phyloP scores from a whole-genome alignment of 53 echinoderm and acorn worm species.

The Astropecten irregularis region DNA sequence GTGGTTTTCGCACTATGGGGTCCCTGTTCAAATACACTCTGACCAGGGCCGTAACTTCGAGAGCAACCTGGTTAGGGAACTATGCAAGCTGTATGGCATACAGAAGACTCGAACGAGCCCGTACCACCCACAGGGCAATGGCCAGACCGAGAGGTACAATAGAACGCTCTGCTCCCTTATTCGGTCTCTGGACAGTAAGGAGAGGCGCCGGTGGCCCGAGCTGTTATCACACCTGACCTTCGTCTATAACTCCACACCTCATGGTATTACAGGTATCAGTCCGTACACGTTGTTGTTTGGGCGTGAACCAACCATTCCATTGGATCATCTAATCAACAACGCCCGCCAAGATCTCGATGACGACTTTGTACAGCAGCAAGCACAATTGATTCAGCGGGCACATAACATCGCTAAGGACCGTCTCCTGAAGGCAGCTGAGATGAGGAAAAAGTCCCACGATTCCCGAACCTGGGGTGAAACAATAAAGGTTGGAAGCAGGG shows the following conservation, averaged over 20 bases:
- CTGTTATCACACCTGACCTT: background rate
- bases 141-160: background rate
- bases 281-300: background rate
- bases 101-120: slow-evolving; percentile 42
- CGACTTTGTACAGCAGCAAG: background rate
- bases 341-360: background rate
- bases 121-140: too few relatives aligned
- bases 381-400: background rate
- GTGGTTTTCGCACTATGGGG: slow-evolving; percentile 49
- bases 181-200: background rate
- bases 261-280: too few relatives aligned
- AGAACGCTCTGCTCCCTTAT: slow-evolving; percentile 3
- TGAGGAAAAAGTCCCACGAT: background rate
- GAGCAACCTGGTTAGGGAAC: slow-evolving; percentile 28
- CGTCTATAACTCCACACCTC: background rate
- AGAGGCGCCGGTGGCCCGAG: slow-evolving; percentile 4
- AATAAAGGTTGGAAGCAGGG: background rate
- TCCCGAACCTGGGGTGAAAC: background rate
- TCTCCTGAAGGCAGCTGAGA: background rate
- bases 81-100: slow-evolving; percentile 44
- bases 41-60: slow-evolving; percentile 46
- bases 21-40: slow-evolving; percentile 33
- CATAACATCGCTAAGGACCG: too few relatives aligned
- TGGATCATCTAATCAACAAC: background rate
- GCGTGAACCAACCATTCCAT: background rate